Evolutionary conservation across 2,888 invertebrate genomes (phyloP).

Genomic region (Protodeltote pygarga): DNA sequence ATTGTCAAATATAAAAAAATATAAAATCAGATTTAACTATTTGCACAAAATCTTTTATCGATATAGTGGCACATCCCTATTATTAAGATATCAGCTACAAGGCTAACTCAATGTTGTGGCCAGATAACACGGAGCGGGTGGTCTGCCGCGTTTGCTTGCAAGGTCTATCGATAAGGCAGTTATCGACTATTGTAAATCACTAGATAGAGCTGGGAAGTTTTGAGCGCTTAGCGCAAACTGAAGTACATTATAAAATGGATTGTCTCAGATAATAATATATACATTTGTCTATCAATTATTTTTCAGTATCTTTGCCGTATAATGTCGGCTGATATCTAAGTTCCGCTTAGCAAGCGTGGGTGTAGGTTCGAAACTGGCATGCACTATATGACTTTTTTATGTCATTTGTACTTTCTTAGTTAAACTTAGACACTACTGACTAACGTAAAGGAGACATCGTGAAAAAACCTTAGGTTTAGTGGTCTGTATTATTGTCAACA

Average conservation of each 20-base stretch:
- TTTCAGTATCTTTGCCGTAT: background rate
- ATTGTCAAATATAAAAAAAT: no score
- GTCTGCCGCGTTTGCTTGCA: slow-evolving; percentile 30
- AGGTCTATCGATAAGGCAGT: slow-evolving; percentile 43
- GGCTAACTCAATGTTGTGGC: slow-evolving; percentile 51
- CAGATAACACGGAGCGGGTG: slow-evolving; percentile 46
- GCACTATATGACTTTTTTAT: background rate
- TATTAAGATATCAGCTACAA: slow-evolving; percentile 54
- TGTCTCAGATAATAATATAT: slow-evolving; percentile 31
- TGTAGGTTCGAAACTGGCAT: no score
- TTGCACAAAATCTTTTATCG: slow-evolving; percentile 19
- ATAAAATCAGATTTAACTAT: background rate
- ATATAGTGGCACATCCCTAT: slow-evolving; percentile 37
- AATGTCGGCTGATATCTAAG: no score
- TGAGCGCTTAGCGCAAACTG: slow-evolving; percentile 18
- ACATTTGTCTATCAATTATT: slow-evolving; percentile 11
- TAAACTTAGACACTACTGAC: background rate
- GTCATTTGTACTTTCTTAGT: background rate
- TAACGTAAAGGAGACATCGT: no score
- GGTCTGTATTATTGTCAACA: no score
- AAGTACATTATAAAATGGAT: slow-evolving; percentile 29
- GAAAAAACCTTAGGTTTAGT: no score
- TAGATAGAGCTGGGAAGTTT: slow-evolving; percentile 22
- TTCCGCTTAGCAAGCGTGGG: no score
- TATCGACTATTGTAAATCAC: slow-evolving; percentile 47